Evolutionary conservation across 2,797 vertebrate genomes (phyloP).

Genomic region (Chaunax sp.): DNA sequence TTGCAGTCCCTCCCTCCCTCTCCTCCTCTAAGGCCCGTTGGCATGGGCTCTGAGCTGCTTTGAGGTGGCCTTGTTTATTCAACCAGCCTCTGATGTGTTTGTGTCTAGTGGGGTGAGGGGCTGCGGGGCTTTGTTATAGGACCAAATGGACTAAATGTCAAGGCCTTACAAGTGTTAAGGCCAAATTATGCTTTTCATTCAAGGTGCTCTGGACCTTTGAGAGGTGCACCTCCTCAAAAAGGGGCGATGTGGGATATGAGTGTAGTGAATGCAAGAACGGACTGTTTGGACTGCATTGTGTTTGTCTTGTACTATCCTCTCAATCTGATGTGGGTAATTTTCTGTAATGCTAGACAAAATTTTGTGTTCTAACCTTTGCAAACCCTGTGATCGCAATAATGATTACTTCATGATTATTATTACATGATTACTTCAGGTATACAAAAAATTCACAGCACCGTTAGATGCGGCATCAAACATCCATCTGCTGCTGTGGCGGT

Average conservation of each 20-base stretch:
- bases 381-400: not conserved
- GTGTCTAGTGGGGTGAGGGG: slow-evolving; percentile 34
- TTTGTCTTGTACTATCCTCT: not conserved
- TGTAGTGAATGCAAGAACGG: not conserved
- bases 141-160: slow-evolving; percentile 48
- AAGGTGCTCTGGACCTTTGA: slow-evolving; percentile 14
- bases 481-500: not conserved
- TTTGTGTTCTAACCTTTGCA: slow-evolving; percentile 2
- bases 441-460: not conserved
- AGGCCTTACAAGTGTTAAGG: slow-evolving; percentile 41
- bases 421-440: not conserved
- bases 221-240: slow-evolving; percentile 7
- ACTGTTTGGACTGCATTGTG: slow-evolving; percentile 5
- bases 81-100: slow-evolving; percentile 46
- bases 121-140: slow-evolving; percentile 34
- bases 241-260: not conserved
- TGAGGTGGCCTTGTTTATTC: slow-evolving; percentile 70
- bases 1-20: slow-evolving; percentile 34
- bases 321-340: not conserved
- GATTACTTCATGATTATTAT: not conserved
- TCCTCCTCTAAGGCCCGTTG: slow-evolving; percentile 60
- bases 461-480: not conserved
- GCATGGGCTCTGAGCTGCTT: slow-evolving; percentile 61
- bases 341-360: slow-evolving; percentile 2
- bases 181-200: slow-evolving; percentile 51